Conservation (phyloP, 2,888 invertebrate species). For the Nomada fucata region DNA sequence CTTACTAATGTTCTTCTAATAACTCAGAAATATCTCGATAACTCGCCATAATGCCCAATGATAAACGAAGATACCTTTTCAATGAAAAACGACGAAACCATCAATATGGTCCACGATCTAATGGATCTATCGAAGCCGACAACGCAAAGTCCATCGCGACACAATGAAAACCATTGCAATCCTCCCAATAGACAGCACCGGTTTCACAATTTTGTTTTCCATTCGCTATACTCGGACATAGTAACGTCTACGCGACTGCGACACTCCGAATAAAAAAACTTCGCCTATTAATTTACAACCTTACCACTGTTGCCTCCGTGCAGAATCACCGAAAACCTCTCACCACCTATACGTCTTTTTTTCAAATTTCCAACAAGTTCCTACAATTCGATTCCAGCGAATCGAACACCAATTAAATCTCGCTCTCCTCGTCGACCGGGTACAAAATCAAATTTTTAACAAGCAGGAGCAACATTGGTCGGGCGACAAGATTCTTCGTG, state of each 20-base stretch:
- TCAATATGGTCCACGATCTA: neutral
- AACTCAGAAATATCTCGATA: no score
- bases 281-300: slow-evolving; percentile 8
- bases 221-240: slow-evolving; percentile 38
- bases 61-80: neutral
- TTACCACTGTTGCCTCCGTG: neutral
- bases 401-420: neutral
- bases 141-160: slow-evolving; percentile 17
- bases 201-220: slow-evolving; percentile 8
- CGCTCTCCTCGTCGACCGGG: neutral
- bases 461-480: neutral
- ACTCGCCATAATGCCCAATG: neutral
- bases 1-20: no score
- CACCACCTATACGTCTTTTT: no score
- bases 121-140: neutral
- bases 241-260: slow-evolving; percentile 45
- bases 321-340: neutral
- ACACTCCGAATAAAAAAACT: slow-evolving; percentile 52
- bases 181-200: slow-evolving; percentile 50
- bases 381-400: no score
- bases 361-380: no score
- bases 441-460: no score
- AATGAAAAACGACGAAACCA: neutral
- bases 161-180: slow-evolving; percentile 19
- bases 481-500: slow-evolving; percentile 3